Percentiles rank a stretch among this genome's conserved stretches.
These are phyloP conservation scores for Pogoniulus pusillus DNA, from an alignment of 2,797 vertebrate genomes.

Conservation along the genomic window DNA sequence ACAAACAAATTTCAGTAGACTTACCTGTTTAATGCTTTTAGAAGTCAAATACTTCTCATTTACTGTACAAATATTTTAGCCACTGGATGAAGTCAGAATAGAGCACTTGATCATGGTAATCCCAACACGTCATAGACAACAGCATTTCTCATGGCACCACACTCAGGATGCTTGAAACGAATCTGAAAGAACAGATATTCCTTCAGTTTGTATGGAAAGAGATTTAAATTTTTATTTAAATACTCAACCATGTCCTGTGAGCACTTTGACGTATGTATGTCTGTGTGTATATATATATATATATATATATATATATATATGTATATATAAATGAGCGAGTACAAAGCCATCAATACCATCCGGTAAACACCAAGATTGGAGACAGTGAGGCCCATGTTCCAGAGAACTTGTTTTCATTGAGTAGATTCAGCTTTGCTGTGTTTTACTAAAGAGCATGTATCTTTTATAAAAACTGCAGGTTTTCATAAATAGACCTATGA, in stretches of 20 bases:
- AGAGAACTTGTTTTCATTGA: not conserved
- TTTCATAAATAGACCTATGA: not conserved
- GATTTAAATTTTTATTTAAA: constrained; percentile 48
- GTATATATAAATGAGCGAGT: not conserved
- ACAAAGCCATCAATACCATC: not conserved
- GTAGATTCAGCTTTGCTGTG: not conserved
- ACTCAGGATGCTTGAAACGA: constrained; percentile 49
- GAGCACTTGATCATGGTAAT: constrained; percentile 72
- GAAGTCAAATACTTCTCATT: constrained; percentile 60
- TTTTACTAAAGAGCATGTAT: not conserved
- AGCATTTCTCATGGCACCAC: constrained; percentile 70
- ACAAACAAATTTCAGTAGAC: not conserved
- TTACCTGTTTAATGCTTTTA: constrained; percentile 73
- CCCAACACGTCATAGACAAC: constrained; percentile 61
- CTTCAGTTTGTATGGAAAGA: constrained; percentile 55
- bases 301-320: too few relatives aligned
- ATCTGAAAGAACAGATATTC: constrained; percentile 69
- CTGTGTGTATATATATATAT: too few relatives aligned
- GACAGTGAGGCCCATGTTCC: not conserved
- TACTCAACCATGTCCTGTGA: not conserved
- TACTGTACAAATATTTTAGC: constrained; percentile 56
- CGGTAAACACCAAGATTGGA: not conserved
- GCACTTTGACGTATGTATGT: too few relatives aligned
- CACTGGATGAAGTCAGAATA: constrained; percentile 71
- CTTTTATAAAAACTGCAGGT: not conserved